Evolutionary conservation across 2,113 vertebrate species (phyloP).

Genomic region (Furnarius figulus): DNA sequence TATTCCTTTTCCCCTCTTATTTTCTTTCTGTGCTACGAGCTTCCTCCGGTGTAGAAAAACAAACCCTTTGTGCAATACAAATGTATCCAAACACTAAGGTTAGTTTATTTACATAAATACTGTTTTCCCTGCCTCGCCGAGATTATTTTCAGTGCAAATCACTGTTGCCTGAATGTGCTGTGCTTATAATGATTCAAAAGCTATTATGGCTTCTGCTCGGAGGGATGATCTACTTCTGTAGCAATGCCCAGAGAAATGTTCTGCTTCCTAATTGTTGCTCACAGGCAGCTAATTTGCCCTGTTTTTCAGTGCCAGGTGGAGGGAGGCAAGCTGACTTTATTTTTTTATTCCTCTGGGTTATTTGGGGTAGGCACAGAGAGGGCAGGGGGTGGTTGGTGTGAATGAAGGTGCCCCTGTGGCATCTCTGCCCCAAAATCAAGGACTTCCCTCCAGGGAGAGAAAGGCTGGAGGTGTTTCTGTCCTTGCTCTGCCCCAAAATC

Average conservation of each 20-base stretch:
- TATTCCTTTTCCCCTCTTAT: constrained; percentile 54
- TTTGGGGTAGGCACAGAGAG: background rate
- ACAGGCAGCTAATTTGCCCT: constrained; percentile 37
- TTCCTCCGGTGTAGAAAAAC: background rate
- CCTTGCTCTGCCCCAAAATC: background rate
- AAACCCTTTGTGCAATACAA: background rate
- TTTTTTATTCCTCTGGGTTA: background rate
- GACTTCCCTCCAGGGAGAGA: background rate
- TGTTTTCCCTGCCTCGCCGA: constrained; percentile 8
- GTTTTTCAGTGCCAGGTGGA: background rate
- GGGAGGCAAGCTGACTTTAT: background rate
- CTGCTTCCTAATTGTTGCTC: constrained; percentile 33
- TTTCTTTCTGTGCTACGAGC: background rate
- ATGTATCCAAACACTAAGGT: constrained; percentile 9
- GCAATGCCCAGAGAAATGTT: constrained; percentile 34
- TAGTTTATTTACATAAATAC: constrained; percentile 60
- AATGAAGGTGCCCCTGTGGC: background rate
- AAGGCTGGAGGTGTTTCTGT: background rate
- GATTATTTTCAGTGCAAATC: constrained; percentile 63
- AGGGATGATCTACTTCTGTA: constrained; percentile 56
- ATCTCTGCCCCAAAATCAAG: background rate
- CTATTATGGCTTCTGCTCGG: constrained; percentile 49
- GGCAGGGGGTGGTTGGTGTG: fast-evolving
- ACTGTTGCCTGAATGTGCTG: constrained; percentile 32
- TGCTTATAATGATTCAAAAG: constrained; percentile 47